Evolutionary conservation across 2,797 vertebrate genomes (phyloP).

Genomic region (Cichlasoma orientale): DNA sequence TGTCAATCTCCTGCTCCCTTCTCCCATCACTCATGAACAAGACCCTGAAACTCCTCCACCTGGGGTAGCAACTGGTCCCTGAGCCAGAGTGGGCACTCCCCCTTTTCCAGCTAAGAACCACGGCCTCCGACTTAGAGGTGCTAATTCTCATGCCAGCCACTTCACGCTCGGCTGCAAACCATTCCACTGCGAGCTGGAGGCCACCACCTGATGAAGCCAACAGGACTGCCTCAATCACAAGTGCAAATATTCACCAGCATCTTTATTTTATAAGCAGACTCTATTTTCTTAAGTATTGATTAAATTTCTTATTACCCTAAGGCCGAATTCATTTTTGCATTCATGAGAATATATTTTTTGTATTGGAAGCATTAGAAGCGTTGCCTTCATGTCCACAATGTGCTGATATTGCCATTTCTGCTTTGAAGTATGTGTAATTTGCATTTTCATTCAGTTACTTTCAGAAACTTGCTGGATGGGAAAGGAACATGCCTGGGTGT

Average conservation of each 20-base stretch:
- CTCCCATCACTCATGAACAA: too few species aligned
- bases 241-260: background rate
- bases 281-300: background rate
- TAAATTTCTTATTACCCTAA: background rate
- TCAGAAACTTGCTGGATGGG: conserved; percentile 20
- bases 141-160: too few species aligned
- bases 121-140: too few species aligned
- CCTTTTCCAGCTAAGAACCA: too few species aligned
- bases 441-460: conserved; percentile 1
- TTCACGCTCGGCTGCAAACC: too few species aligned
- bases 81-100: too few species aligned
- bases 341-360: background rate
- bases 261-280: background rate
- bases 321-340: background rate
- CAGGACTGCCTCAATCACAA: background rate
- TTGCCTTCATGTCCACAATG: background rate
- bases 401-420: background rate
- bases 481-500: conserved; percentile 22
- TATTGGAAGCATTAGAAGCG: background rate
- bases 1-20: too few species aligned
- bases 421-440: background rate
- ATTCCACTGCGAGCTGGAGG: too few species aligned
- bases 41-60: too few species aligned
- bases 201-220: too few species aligned
- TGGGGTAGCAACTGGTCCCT: too few species aligned